Percentiles rank a stretch among this genome's conserved stretches.
Conservation (phyloP, 2,888 invertebrate species). For the Drosophila setosimentum region DNA sequence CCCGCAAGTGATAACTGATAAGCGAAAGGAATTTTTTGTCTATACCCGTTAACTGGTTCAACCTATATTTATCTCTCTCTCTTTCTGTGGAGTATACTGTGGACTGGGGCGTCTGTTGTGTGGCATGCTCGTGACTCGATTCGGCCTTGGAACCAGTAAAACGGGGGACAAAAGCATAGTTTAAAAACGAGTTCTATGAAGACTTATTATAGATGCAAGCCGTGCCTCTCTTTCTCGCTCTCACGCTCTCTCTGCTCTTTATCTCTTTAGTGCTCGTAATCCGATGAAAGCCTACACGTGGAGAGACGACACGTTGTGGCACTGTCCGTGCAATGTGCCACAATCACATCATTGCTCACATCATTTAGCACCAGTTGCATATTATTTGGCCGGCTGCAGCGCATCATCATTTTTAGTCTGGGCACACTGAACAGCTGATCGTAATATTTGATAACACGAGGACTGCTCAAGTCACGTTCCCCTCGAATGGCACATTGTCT, state of each 20-base stretch:
- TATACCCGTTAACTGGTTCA: not conserved
- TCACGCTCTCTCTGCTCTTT: not conserved
- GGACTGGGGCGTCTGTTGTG: not conserved
- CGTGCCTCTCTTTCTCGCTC: not conserved
- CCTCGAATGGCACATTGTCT: constrained; percentile 30
- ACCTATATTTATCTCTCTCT: too few relatives aligned
- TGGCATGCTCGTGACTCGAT: not conserved
- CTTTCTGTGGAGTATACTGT: too few relatives aligned
- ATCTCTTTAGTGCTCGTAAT: not conserved
- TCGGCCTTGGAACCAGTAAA: constrained; percentile 23
- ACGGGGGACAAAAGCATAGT: constrained; percentile 16
- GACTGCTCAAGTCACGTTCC: not conserved
- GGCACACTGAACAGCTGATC: constrained; percentile 72
- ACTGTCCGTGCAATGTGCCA: constrained; percentile 33
- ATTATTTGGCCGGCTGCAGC: constrained; percentile 44
- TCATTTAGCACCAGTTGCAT: constrained; percentile 57
- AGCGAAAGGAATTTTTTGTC: not conserved
- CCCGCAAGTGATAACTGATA: constrained; percentile 10
- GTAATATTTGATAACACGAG: constrained; percentile 67
- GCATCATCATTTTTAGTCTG: constrained; percentile 49
- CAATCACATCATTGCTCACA: constrained; percentile 45
- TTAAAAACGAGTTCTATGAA: constrained; percentile 60
- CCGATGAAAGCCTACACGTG: not conserved
- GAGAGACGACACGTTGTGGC: constrained; percentile 23
- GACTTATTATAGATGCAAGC: constrained; percentile 32